A percentile compares a stretch with the other conserved stretches of the same genome.
phyloP scores from a whole-genome alignment of 1,140 invertebrate species.

The Saxidomus purpurata region DNA sequence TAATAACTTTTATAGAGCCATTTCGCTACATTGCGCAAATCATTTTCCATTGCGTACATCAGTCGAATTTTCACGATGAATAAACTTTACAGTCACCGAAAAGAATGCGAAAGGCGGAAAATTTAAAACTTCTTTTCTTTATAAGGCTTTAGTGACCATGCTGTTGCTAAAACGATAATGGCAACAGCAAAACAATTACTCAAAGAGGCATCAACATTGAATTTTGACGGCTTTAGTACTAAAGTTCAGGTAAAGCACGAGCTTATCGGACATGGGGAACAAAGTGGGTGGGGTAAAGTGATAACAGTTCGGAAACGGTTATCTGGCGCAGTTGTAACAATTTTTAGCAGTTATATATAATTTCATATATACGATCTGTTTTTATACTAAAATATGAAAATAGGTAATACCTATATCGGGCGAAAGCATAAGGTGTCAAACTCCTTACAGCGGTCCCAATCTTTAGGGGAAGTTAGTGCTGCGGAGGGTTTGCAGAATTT shows the following conservation, averaged over 20 bases:
- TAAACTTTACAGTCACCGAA: background rate
- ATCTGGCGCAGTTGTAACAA: background rate
- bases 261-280: no score
- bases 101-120: constrained; percentile 6
- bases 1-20: no score
- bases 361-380: background rate
- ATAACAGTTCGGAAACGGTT: no score
- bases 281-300: no score
- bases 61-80: background rate
- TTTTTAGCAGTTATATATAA: background rate
- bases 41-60: no score
- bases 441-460: background rate
- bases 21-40: no score
- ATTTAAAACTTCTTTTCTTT: no score
- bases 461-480: background rate
- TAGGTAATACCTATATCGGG: background rate
- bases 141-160: background rate
- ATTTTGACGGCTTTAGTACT: background rate
- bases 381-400: background rate
- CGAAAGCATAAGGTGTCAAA: background rate
- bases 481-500: no score
- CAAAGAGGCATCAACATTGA: background rate
- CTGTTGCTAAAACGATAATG: background rate
- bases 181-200: background rate
- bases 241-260: background rate